Evolutionary conservation across 2,797 vertebrate genomes (phyloP), one percentile per base, ranked within the genome.

Genomic region (Falco columbarius): DNA sequence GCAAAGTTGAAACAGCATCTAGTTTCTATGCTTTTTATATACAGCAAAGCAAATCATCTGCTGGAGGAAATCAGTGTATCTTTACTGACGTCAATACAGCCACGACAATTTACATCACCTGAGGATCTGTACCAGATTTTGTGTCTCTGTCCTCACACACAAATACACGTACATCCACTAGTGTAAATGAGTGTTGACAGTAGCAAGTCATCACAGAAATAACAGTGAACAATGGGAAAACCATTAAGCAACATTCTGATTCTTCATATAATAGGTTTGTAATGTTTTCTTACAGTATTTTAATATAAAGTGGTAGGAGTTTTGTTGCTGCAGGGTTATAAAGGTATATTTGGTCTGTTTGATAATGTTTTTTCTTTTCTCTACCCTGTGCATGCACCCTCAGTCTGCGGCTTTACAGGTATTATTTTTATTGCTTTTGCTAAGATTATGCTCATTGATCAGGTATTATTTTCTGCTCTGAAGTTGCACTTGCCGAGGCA

Each of bases 31-130:
- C 63, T 67, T 93, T 95, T 92, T 82, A 82, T 54, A 74, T 36
- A 32, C 7, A 61, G 74, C 80, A 76, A 81, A 90, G 63, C 83
- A 93, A 76, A 85, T 94, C 5, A 4, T 76, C 74, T 85, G 90
- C 95, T 94, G 83, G 63, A 92, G 71, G 63, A 96, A 89, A 91
- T 73, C 82, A 56, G 36, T 17, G 72, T 72, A 32, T 95, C 82
- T 74, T 66, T 38, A 49, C 63, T 92, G 97, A 96, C 22, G 38
- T 92, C 92, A 94, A 21, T 29, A 79, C 49, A 92, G 89, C 71
- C 67, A 55, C 24, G 77, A 75, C 74, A 93, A 68, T 93, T 92
- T 93, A 61, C 81, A 85, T 94, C 86, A 96, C 49, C 90, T 90
- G 81, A 95, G 88, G 67, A 95, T 87, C 93, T 87, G 77, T n/a